phyloP scores from a whole-genome alignment of 2,888 invertebrate species.

The Drosophila leonis region DNA sequence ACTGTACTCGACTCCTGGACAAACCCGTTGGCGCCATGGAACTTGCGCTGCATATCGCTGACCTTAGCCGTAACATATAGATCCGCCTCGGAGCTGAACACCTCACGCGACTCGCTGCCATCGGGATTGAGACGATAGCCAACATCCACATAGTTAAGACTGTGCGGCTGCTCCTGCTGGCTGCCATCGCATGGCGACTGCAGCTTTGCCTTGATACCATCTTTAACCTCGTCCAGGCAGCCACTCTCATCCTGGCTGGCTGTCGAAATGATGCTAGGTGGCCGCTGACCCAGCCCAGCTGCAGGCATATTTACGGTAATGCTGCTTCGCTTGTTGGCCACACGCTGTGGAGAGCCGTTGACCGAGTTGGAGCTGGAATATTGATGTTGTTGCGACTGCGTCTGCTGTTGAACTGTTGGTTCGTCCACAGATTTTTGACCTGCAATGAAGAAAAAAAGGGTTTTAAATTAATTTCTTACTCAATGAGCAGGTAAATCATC shows the following conservation, averaged over 20 bases:
- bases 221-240: slow-evolving; percentile 88
- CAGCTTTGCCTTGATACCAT: slow-evolving; percentile 86
- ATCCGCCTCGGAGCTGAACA: slow-evolving; percentile 85
- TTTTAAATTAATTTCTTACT: background rate
- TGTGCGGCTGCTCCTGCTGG: slow-evolving; percentile 58
- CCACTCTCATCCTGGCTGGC: slow-evolving; percentile 88
- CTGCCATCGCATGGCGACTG: slow-evolving; percentile 75
- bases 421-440: slow-evolving; percentile 78
- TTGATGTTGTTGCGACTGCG: slow-evolving; percentile 56
- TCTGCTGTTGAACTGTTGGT: slow-evolving; percentile 37
- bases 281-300: slow-evolving; percentile 88
- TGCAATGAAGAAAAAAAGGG: slow-evolving; percentile 36
- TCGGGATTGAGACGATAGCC: slow-evolving; percentile 85
- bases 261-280: slow-evolving; percentile 90
- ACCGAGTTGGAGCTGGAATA: slow-evolving; percentile 54
- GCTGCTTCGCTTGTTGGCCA: slow-evolving; percentile 87
- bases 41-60: slow-evolving; percentile 83
- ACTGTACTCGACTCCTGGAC: slow-evolving; percentile 83
- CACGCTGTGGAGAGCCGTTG: slow-evolving; percentile 77
- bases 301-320: slow-evolving; percentile 89
- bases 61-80: slow-evolving; percentile 84
- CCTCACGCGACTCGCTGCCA: slow-evolving; percentile 84
- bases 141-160: slow-evolving; percentile 85
- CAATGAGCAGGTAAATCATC: background rate
- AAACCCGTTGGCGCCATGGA: slow-evolving; percentile 83